A percentile compares a stretch with the other conserved stretches of the same genome.
phyloP scores from a whole-genome alignment of 2,113 vertebrate species.

The Bubalus kerabau region DNA sequence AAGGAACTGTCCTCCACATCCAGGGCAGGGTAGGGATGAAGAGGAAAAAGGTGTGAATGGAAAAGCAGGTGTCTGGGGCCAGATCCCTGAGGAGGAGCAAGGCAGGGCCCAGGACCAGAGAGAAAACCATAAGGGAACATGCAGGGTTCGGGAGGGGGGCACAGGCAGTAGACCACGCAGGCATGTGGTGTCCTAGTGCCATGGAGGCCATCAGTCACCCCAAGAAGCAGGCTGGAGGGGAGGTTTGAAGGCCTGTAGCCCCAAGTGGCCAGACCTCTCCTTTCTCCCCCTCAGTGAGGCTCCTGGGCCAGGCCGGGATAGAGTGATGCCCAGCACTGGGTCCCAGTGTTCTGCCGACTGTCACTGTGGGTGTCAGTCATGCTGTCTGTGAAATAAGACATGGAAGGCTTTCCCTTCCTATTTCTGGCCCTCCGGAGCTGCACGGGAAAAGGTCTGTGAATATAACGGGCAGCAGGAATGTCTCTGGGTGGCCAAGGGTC shows the following conservation, averaged over 20 bases:
- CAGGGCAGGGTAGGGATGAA: neutral
- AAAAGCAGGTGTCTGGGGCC: neutral
- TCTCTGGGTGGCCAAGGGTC: neutral
- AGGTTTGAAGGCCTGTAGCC: fast-evolving
- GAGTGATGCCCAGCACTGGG: fast-evolving
- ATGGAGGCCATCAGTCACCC: neutral
- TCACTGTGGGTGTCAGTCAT: neutral
- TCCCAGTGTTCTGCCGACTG: fast-evolving
- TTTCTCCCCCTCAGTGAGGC: neutral
- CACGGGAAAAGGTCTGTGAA: neutral
- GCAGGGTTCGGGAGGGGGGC: neutral
- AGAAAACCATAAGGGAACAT: too few relatives aligned
- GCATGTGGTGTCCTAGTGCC: too few relatives aligned
- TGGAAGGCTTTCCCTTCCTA: neutral
- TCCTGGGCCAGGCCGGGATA: neutral
- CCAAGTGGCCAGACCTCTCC: too few relatives aligned
- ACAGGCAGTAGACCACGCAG: fast-evolving
- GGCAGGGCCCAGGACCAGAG: neutral
- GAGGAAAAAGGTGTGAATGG: neutral
- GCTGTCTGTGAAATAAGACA: neutral
- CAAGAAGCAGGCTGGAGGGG: neutral
- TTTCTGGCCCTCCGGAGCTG: neutral
- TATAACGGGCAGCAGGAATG: neutral
- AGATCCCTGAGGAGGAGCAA: neutral
- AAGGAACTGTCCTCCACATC: neutral